Conservation (phyloP, 2,888 invertebrate genomes). For the Malachius bipustulatus region DNA sequence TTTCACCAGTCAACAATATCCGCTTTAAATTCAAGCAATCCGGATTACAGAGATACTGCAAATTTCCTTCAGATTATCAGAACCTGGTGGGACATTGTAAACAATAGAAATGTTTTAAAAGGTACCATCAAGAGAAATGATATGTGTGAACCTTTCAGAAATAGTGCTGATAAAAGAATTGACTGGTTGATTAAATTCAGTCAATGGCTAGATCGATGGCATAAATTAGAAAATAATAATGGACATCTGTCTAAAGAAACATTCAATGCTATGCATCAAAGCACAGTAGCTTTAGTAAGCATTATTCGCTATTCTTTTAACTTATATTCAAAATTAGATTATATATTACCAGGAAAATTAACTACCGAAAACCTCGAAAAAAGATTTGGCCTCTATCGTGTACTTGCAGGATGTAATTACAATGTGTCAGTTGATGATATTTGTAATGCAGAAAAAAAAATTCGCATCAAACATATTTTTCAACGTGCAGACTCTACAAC, state of each 20-base stretch:
- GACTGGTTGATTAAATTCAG: conserved; percentile 12
- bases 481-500: too few relatives aligned
- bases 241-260: conserved; percentile 13
- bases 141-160: conserved; percentile 8
- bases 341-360: conserved; percentile 13
- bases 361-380: conserved; percentile 15
- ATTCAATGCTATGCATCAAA: conserved; percentile 11
- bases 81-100: conserved; percentile 17
- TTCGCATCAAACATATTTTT: too few relatives aligned
- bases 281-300: conserved; percentile 11
- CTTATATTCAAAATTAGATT: conserved; percentile 9
- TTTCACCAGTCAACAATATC: too few relatives aligned
- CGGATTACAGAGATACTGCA: conserved; percentile 13
- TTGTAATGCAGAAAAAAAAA: conserved; percentile 12
- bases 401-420: conserved; percentile 15
- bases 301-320: conserved; percentile 11
- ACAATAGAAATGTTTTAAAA: conserved; percentile 13
- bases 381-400: conserved; percentile 13
- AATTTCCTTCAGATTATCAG: conserved; percentile 14
- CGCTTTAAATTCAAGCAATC: conserved; percentile 13
- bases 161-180: conserved; percentile 8
- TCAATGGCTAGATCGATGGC: conserved; percentile 14
- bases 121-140: conserved; percentile 14
- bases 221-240: conserved; percentile 7
- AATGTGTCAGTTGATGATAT: conserved; percentile 15